Conservation (phyloP, 2,113 vertebrate species). For the Ciconia boyciana region DNA sequence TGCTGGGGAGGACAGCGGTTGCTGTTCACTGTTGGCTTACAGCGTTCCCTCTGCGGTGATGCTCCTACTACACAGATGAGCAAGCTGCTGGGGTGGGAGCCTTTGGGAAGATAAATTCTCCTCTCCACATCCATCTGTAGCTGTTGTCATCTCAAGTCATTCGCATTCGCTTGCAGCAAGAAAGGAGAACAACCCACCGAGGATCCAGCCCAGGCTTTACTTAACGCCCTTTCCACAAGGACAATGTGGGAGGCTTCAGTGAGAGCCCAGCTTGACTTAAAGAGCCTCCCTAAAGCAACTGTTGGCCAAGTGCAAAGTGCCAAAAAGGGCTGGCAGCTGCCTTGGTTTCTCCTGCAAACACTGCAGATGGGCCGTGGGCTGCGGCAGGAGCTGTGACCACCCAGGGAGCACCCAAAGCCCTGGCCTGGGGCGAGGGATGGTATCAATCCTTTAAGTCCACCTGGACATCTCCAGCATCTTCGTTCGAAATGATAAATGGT, state of each 20-base stretch:
- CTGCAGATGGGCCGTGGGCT: not conserved
- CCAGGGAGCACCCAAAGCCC: not conserved
- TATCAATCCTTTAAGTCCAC: not conserved
- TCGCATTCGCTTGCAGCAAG: not conserved
- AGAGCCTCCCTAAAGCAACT: not conserved
- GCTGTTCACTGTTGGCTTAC: not conserved
- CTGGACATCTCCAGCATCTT: not conserved
- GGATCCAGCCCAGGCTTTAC: not conserved
- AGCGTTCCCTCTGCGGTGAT: fast-evolving
- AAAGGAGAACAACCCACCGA: not conserved
- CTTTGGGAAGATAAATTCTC: not conserved
- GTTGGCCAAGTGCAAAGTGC: not conserved
- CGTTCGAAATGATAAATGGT: not conserved
- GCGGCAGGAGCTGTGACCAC: not conserved
- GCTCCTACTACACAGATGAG: not conserved
- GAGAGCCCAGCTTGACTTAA: not conserved
- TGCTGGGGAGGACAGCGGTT: not conserved
- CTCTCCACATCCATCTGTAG: not conserved
- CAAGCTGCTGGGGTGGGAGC: not conserved
- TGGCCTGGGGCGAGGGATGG: not conserved
- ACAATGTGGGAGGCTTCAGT: not conserved
- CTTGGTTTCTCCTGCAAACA: not conserved
- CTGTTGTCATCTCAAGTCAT: not conserved
- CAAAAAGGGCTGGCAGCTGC: not conserved
- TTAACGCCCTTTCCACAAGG: not conserved